These are phyloP conservation scores for Dendroctonus valens DNA, from an alignment of 1,140 invertebrate species.

Conservation along the genomic window DNA sequence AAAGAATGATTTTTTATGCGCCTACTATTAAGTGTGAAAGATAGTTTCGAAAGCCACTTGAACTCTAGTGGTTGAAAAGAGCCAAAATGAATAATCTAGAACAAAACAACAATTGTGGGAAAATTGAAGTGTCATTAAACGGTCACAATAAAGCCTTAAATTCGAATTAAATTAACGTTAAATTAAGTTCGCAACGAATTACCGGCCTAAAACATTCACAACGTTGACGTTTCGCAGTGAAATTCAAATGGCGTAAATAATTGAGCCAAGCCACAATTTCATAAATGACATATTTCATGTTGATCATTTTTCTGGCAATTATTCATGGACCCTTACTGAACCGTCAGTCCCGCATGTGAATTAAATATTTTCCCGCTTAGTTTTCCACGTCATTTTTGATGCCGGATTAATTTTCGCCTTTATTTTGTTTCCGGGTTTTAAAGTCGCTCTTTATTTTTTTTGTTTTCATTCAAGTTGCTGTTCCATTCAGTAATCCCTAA, in stretches of 20 bases:
- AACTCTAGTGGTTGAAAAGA: no score
- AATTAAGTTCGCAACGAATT: conserved; percentile 36
- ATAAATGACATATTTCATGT: conserved; percentile 39
- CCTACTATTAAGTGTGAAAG: no score
- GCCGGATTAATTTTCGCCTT: conserved; percentile 24
- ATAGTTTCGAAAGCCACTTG: no score
- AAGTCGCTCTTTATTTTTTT: not conserved
- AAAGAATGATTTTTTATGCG: no score
- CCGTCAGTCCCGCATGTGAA: conserved; percentile 20
- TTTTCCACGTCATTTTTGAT: conserved; percentile 17
- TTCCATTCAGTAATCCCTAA: no score
- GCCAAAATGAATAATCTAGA: no score
- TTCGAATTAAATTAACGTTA: conserved; percentile 31
- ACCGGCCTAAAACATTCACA: conserved; percentile 32
- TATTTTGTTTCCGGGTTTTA: not conserved
- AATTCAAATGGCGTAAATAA: conserved; percentile 38
- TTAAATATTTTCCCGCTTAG: conserved; percentile 20
- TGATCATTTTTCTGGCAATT: conserved; percentile 33
- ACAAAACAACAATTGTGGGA: no score
- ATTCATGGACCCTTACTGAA: conserved; percentile 30
- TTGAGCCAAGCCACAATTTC: conserved; percentile 38
- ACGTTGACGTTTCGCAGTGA: conserved; percentile 34
- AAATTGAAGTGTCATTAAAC: no score
- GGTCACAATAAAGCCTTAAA: conserved; percentile 1
- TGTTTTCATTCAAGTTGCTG: not conserved